Evolutionary conservation across 2,888 invertebrate genomes (phyloP), one percentile per base, ranked within the genome.

Genomic region (Chymomyza caudatula): DNA sequence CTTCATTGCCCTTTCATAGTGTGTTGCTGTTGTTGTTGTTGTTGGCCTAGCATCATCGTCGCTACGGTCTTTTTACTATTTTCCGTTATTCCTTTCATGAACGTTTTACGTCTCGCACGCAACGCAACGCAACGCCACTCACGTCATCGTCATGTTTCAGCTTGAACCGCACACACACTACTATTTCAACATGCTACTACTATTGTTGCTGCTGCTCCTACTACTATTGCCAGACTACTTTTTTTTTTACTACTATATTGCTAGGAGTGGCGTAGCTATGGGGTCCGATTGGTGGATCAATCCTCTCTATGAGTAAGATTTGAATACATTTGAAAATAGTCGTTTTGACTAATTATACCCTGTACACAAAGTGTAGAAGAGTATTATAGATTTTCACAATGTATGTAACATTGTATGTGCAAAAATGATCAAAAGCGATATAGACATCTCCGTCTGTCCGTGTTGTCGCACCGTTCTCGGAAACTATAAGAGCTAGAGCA

Each of bases 121-220:
- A 47, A 19, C 47, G 29, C 47, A 47, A 19, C 47, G 19, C 17
- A 64, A 67, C 62, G 70, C 65, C 68, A 76, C 82, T 85, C 84
- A 82, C 81, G 84, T 82, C 81, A 82, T 85, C 78, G 81, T 85
- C 81, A 82, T 82, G 76, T 78, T 73, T 68, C 73, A 73, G 54
- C 62, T 42, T 20, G 63, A 63, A 54, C 62, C 52, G 63, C 61
- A 44, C 4, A 51, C 13, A 51, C 20, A 51, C 51, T 49, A 20
- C 49, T 49, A 43, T 17, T 17, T 17, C 25, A 25, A 6, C 69
- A 61, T 66, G 69, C 71, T 56, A 71, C 66, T 74, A 70, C 68
- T 60, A 25, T 62, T 56, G 60, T 66, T 65, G 61, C 66, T 15
- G 8, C 11, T 56, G 60, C 62, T 65, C 59, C 66, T 15, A 15